A percentile compares a stretch with the other conserved stretches of the same genome.
Conservation (phyloP, 2,888 invertebrate genomes). For the Coenonympha glycerion region DNA sequence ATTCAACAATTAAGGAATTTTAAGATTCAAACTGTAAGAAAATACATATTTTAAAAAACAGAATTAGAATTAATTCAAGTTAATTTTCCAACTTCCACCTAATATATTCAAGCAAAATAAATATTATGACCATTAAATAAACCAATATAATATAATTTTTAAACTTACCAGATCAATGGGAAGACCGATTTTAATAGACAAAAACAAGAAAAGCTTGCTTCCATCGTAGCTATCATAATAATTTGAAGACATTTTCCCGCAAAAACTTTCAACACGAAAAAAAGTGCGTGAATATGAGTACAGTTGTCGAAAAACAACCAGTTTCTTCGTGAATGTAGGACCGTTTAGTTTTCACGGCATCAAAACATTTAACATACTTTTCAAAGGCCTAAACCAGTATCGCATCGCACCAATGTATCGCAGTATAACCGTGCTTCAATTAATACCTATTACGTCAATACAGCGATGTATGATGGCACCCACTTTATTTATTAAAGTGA, state of each 20-base stretch:
- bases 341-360: conserved; percentile 1
- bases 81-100: no score
- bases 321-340: neutral
- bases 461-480: conserved; percentile 22
- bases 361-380: conserved; percentile 6
- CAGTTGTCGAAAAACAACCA: neutral
- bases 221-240: conserved; percentile 80
- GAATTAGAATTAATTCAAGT: no score
- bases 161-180: conserved; percentile 85
- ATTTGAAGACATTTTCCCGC: conserved; percentile 39
- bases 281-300: neutral
- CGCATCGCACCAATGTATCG: conserved; percentile 13
- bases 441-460: conserved; percentile 24
- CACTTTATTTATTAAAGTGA: conserved; percentile 23
- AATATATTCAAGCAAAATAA: neutral
- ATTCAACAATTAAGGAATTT: no score
- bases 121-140: neutral
- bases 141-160: neutral
- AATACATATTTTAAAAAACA: no score
- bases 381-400: conserved; percentile 1
- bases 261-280: conserved; percentile 12
- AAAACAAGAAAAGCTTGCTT: conserved; percentile 80
- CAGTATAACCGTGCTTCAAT: conserved; percentile 15
- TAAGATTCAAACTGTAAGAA: no score
- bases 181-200: conserved; percentile 81